phyloP scores from a whole-genome alignment of 2,113 vertebrate species.

The Anhinga anhinga region DNA sequence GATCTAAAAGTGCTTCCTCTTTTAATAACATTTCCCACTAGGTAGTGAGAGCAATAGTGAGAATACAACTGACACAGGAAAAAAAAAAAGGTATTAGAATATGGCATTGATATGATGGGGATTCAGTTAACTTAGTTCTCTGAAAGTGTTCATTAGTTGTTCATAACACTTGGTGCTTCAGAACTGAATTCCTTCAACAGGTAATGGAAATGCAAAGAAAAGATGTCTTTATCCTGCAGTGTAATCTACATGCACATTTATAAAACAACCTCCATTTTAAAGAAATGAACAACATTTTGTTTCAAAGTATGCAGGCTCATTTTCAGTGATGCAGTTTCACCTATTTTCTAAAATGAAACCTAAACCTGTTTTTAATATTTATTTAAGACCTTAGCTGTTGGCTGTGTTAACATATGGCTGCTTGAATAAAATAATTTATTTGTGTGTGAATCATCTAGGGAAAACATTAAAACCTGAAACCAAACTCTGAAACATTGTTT shows the following conservation, averaged over 20 bases:
- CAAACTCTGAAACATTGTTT: not conserved
- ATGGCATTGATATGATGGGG: not conserved
- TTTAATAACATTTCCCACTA: not conserved
- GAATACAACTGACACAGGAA: not conserved
- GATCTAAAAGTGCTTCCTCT: not conserved
- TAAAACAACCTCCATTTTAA: not conserved
- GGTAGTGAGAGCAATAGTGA: not conserved
- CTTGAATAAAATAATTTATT: not conserved
- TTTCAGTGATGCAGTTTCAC: not conserved
- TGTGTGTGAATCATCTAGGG: not conserved
- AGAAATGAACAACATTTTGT: not conserved
- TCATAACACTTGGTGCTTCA: not conserved
- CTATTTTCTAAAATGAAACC: not conserved
- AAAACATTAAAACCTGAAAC: not conserved
- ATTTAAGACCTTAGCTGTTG: not conserved
- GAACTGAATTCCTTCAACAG: not conserved
- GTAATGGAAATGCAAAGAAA: not conserved
- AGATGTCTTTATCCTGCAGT: not conserved
- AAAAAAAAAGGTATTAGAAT: not conserved
- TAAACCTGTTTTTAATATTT: not conserved
- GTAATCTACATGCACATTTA: not conserved
- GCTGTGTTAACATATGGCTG: not conserved
- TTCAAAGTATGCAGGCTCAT: not conserved
- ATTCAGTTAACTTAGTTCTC: not conserved
- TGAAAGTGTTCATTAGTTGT: not conserved